Evolutionary conservation across 53 echinoderm and acorn worm genomes (phyloP).

Genomic region (Astropecten irregularis): DNA sequence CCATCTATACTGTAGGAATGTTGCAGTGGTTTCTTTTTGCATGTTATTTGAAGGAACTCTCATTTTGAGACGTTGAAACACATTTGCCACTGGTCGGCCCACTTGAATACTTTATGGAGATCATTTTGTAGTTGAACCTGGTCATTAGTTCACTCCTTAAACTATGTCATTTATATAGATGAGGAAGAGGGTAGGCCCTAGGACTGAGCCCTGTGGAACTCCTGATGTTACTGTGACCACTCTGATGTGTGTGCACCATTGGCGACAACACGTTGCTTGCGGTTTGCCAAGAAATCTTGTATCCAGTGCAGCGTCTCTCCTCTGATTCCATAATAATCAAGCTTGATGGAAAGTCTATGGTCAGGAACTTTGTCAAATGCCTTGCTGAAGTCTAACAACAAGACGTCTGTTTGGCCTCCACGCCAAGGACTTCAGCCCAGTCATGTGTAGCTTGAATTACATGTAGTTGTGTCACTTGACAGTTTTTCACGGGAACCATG

Average conservation of each 20-base stretch:
- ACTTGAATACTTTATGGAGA: too few relatives aligned
- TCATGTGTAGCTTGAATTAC: background rate
- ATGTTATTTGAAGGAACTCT: too few relatives aligned
- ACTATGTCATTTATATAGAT: conserved; percentile 26
- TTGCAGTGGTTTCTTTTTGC: too few relatives aligned
- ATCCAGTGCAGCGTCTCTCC: conserved; percentile 3
- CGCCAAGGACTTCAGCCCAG: background rate
- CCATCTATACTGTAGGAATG: too few relatives aligned
- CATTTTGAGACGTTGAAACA: too few relatives aligned
- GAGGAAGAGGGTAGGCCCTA: conserved; percentile 25
- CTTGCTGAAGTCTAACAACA: conserved; percentile 25
- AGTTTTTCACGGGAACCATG: conserved; percentile 19
- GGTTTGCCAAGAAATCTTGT: conserved; percentile 4
- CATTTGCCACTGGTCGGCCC: too few relatives aligned
- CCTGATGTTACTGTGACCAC: conserved; percentile 17
- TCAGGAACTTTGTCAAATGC: conserved; percentile 43
- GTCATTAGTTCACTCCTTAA: background rate
- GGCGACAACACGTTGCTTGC: background rate
- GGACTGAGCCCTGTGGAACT: conserved; percentile 40
- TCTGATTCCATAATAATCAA: background rate
- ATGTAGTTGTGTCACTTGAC: conserved; percentile 28
- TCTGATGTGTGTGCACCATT: background rate
- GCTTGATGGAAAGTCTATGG: background rate
- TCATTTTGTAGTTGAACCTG: too few relatives aligned
- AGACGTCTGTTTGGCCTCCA: conserved; percentile 5